Conservation (phyloP, 1,140 invertebrate species). For the Zaprionus camerounensis region DNA sequence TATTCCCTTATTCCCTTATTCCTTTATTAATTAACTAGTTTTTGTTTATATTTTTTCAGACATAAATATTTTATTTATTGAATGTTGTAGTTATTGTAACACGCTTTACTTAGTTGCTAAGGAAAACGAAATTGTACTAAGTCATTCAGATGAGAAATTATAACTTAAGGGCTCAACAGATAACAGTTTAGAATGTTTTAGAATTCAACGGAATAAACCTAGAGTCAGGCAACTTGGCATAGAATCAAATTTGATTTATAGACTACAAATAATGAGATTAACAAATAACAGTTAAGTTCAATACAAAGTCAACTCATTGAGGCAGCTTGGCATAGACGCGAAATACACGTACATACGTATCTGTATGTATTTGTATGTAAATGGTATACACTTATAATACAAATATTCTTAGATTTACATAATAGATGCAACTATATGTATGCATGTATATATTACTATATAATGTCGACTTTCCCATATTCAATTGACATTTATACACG, state of each 20-base stretch:
- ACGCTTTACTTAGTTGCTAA: slow-evolving; percentile 71
- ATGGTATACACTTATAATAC: slow-evolving; percentile 39
- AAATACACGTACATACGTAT: slow-evolving; percentile 44
- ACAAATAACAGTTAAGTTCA: slow-evolving; percentile 37
- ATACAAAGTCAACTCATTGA: slow-evolving; percentile 64
- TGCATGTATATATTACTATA: slow-evolving; percentile 1
- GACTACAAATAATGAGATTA: slow-evolving; percentile 6
- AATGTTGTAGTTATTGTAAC: slow-evolving; percentile 79
- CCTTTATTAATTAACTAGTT: too few species aligned
- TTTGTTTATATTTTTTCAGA: slow-evolving; percentile 1
- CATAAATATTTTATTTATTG: slow-evolving; percentile 67
- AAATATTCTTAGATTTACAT: slow-evolving; percentile 35
- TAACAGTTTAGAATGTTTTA: slow-evolving; percentile 9
- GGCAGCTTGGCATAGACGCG: slow-evolving; percentile 77
- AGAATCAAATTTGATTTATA: background rate
- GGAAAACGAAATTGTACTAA: slow-evolving; percentile 27
- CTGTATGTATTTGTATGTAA: slow-evolving; percentile 34
- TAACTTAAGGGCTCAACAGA: background rate
- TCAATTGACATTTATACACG: slow-evolving; percentile 70
- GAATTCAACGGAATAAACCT: slow-evolving; percentile 20
- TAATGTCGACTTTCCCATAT: slow-evolving; percentile 2
- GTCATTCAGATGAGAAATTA: slow-evolving; percentile 15
- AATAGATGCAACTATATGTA: slow-evolving; percentile 7
- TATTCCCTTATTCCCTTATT: too few species aligned
- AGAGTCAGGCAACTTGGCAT: slow-evolving; percentile 33